Evolutionary conservation across 2,888 invertebrate genomes (phyloP).

Genomic region (Euplexia lucipara): DNA sequence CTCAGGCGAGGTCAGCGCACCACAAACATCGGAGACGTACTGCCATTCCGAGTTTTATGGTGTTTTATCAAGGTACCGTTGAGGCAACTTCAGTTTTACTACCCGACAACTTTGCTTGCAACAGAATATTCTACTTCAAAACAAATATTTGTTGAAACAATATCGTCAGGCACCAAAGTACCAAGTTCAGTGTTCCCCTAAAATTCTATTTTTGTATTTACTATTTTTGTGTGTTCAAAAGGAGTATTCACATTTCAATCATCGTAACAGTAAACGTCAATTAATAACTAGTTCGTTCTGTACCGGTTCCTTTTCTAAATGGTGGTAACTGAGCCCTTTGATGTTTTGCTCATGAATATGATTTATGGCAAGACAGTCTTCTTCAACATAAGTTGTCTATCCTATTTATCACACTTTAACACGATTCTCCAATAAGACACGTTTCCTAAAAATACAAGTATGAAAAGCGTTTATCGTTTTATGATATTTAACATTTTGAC

Average conservation of each 20-base stretch:
- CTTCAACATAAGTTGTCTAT: slow-evolving; percentile 61
- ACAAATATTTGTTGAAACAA: slow-evolving; percentile 49
- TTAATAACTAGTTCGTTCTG: slow-evolving; percentile 73
- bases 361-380: slow-evolving; percentile 70
- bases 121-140: slow-evolving; percentile 49
- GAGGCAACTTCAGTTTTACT: slow-evolving; percentile 76
- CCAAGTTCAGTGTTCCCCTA: slow-evolving; percentile 63
- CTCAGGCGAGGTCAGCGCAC: slow-evolving; percentile 80
- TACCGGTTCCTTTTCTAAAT: slow-evolving; percentile 68
- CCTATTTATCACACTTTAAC: slow-evolving; percentile 69
- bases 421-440: slow-evolving; percentile 48
- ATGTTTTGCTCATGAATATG: slow-evolving; percentile 73
- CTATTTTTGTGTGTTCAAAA: slow-evolving; percentile 71
- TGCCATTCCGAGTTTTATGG: slow-evolving; percentile 79
- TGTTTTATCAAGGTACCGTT: slow-evolving; percentile 85
- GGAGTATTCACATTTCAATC: slow-evolving; percentile 80
- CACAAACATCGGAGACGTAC: slow-evolving; percentile 75
- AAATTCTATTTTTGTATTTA: slow-evolving; percentile 63
- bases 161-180: slow-evolving; percentile 41
- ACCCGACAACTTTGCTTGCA: slow-evolving; percentile 59
- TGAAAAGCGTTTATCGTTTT: slow-evolving; percentile 5
- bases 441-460: slow-evolving; percentile 8
- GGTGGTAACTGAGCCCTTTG: slow-evolving; percentile 74
- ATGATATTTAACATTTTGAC: slow-evolving; percentile 28
- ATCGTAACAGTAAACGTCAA: slow-evolving; percentile 75